Evolutionary conservation across 1,140 invertebrate genomes (phyloP).

Genomic region (Sarcophaga bullata): DNA sequence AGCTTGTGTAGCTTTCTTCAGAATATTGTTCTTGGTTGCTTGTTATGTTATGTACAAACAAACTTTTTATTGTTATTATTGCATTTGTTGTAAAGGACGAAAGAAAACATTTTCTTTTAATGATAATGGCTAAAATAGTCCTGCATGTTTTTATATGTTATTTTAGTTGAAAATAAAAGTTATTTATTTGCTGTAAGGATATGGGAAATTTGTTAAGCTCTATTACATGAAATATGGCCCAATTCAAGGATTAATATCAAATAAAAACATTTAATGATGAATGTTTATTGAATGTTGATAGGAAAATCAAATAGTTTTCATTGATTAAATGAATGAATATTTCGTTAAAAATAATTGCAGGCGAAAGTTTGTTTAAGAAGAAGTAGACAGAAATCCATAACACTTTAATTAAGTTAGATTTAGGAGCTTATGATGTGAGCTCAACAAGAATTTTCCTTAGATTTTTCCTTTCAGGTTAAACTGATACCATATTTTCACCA

Average conservation of each 20-base stretch:
- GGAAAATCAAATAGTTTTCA: not conserved
- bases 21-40: no score
- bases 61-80: slow-evolving; percentile 10
- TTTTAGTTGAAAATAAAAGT: not conserved
- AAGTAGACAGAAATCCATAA: no score
- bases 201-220: slow-evolving; percentile 6
- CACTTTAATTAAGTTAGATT: no score
- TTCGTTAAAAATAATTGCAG: no score
- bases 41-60: not conserved
- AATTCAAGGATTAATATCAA: not conserved
- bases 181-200: slow-evolving; percentile 15
- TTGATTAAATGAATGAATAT: not conserved
- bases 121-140: not conserved
- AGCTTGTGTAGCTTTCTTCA: not conserved
- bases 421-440: no score
- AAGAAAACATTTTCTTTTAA: no score
- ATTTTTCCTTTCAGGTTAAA: no score
- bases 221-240: not conserved
- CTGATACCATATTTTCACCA: no score
- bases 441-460: no score
- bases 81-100: no score
- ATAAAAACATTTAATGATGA: slow-evolving; percentile 13
- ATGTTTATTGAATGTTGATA: slow-evolving; percentile 13
- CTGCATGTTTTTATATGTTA: slow-evolving; percentile 16
- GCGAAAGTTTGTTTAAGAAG: no score